A percentile compares a stretch with the other conserved stretches of the same genome.
Conservation (phyloP, 2,797 vertebrate genomes). For the Dendrocincla fuliginosa region DNA sequence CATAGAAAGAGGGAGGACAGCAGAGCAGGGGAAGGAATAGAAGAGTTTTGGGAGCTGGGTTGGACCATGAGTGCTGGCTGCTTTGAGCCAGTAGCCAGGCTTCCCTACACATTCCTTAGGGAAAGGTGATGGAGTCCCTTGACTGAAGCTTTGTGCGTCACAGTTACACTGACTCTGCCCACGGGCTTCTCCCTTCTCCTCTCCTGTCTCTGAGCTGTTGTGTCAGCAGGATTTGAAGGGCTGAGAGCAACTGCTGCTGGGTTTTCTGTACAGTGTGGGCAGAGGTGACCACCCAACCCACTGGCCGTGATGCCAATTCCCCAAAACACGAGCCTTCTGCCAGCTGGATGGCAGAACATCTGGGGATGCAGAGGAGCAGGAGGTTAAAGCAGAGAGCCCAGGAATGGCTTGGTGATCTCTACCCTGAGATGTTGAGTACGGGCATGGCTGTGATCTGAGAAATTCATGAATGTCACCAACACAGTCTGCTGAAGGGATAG, state of each 20-base stretch:
- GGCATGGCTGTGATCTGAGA: neutral
- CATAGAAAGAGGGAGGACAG: neutral
- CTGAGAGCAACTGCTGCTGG: neutral
- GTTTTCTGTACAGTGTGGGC: neutral
- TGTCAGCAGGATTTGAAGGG: neutral
- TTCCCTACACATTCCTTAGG: rapidly evolving
- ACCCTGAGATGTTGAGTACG: neutral
- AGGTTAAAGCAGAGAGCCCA: neutral
- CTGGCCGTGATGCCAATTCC: neutral
- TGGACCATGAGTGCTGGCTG: neutral
- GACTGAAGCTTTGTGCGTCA: neutral
- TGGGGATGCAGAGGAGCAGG: neutral
- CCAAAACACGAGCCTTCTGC: neutral
- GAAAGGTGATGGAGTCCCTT: neutral
- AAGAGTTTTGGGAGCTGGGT: neutral
- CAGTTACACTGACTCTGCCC: neutral
- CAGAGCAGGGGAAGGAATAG: neutral
- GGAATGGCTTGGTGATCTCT: neutral
- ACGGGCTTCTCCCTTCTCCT: neutral
- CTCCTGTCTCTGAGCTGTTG: neutral
- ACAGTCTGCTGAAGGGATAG: constrained; percentile 31
- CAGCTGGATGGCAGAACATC: neutral
- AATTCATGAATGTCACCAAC: constrained; percentile 31
- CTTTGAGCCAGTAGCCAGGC: neutral
- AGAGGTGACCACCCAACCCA: neutral